Conservation (phyloP, 2,797 vertebrate species). For the Galaxias olidus region DNA sequence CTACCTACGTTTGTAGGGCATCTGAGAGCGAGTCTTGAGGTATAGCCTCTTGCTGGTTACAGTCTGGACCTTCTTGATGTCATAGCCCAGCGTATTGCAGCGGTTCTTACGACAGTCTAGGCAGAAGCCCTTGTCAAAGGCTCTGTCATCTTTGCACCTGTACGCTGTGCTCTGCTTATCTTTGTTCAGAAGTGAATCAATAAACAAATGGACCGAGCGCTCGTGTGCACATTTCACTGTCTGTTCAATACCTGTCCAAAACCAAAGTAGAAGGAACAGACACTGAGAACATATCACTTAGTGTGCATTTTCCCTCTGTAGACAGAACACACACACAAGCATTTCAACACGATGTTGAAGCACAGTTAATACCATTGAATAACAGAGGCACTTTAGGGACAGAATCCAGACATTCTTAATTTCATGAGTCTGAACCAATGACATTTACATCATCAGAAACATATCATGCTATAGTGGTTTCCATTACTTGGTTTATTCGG, state of each 20-base stretch:
- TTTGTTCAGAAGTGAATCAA: constrained; percentile 86
- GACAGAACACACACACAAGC: too few species aligned
- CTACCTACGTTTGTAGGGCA: constrained; percentile 89
- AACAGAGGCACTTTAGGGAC: too few species aligned
- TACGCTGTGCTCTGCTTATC: constrained; percentile 86
- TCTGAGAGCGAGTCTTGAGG: constrained; percentile 80
- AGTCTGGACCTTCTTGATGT: constrained; percentile 70
- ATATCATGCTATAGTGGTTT: too few species aligned
- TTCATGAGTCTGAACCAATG: too few species aligned
- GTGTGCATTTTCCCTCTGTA: constrained; percentile 3
- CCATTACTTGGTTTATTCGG: not conserved
- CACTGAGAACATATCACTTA: not conserved
- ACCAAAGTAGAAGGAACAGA: not conserved
- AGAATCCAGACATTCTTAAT: too few species aligned
- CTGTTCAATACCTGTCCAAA: constrained; percentile 71
- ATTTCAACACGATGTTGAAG: too few species aligned
- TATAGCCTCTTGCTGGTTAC: constrained; percentile 79
- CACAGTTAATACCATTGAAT: too few species aligned
- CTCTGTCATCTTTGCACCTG: constrained; percentile 81
- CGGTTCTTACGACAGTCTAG: constrained; percentile 85
- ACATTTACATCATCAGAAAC: too few species aligned
- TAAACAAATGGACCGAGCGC: constrained; percentile 90
- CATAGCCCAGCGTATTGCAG: constrained; percentile 90
- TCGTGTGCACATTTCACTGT: constrained; percentile 94
- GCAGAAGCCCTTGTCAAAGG: constrained; percentile 87